A percentile compares a stretch with the other conserved stretches of the same genome.
Evolutionary conservation across 2,113 vertebrate genomes (phyloP).

Genomic region (Strix uralensis): DNA sequence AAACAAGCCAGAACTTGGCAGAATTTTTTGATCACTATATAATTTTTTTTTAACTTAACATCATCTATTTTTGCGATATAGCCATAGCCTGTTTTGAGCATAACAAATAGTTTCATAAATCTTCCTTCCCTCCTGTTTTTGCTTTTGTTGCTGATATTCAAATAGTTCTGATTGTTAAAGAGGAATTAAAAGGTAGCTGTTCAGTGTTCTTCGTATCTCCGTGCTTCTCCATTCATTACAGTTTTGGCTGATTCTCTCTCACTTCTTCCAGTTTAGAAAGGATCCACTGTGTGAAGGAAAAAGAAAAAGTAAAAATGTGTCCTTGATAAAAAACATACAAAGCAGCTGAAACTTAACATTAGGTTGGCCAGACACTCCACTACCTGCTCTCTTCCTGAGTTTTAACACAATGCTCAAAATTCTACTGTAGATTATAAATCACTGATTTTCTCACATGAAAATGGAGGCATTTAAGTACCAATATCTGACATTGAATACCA

Average conservation of each 20-base stretch:
- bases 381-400: not conserved
- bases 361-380: not conserved
- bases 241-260: slow-evolving; percentile 84
- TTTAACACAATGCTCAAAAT: not conserved
- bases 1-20: slow-evolving; percentile 4
- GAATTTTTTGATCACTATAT: not conserved
- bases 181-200: not conserved
- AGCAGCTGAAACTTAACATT: not conserved
- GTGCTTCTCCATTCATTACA: slow-evolving; percentile 30
- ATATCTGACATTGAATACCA: not conserved
- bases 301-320: not conserved
- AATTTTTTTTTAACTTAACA: not conserved
- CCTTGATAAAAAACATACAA: not conserved
- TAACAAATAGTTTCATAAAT: not conserved
- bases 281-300: slow-evolving; percentile 85
- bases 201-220: not conserved
- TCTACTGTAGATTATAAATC: not conserved
- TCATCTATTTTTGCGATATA: not conserved
- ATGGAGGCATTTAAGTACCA: not conserved
- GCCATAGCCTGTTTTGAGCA: not conserved
- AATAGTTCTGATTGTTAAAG: not conserved
- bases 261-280: slow-evolving; percentile 91
- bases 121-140: not conserved
- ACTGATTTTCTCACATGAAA: not conserved
- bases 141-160: not conserved